Evolutionary conservation across 2,113 vertebrate genomes (phyloP).

Genomic region (Thomomys bottae): DNA sequence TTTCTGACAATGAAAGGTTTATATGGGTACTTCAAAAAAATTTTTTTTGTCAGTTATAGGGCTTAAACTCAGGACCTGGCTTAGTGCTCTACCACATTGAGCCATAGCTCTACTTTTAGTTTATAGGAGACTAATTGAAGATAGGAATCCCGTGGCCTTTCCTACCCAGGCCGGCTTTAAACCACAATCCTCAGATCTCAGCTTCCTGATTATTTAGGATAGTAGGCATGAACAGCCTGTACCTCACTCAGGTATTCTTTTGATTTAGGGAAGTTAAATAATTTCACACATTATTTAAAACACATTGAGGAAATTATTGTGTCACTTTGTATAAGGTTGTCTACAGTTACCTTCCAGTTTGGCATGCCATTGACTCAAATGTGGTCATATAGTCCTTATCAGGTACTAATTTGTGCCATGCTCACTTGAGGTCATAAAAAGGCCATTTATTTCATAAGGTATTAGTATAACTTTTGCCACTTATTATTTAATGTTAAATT

Average conservation of each 20-base stretch:
- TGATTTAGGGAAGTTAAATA: not conserved
- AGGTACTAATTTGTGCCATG: not conserved
- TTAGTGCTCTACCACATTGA: too few relatives aligned
- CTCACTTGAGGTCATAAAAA: not conserved
- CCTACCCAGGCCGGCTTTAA: too few relatives aligned
- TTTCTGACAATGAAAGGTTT: not conserved
- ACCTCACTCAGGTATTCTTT: not conserved
- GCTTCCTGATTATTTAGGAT: too few relatives aligned
- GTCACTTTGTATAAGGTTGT: not conserved
- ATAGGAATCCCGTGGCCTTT: too few relatives aligned
- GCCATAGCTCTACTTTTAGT: too few relatives aligned
- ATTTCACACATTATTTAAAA: not conserved
- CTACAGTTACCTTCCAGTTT: not conserved
- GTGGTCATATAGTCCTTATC: not conserved
- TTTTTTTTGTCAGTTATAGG: too few relatives aligned
- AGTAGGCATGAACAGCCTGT: too few relatives aligned
- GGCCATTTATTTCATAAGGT: not conserved
- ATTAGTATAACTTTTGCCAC: slow-evolving; percentile 3
- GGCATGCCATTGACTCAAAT: not conserved
- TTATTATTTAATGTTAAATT: slow-evolving; percentile 39
- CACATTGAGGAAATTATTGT: not conserved
- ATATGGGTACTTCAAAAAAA: not conserved
- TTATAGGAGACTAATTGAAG: too few relatives aligned
- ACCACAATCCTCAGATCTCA: too few relatives aligned
- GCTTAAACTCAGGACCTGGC: too few relatives aligned